Percentiles rank a stretch among this genome's conserved stretches.
Evolutionary conservation across 2,888 invertebrate genomes (phyloP).

Genomic region (Exephanes ischioxanthus): DNA sequence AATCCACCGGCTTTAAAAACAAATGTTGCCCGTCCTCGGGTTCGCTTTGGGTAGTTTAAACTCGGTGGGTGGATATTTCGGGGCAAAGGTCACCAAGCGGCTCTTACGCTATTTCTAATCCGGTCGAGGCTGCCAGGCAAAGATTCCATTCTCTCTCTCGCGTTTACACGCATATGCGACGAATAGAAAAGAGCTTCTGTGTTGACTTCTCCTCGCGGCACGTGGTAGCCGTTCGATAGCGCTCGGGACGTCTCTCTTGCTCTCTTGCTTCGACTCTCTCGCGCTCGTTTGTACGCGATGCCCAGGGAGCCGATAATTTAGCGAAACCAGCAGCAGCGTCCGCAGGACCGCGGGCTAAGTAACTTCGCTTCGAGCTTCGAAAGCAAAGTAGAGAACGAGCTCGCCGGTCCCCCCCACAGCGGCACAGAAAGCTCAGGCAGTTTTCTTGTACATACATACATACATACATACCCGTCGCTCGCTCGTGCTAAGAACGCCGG

Average conservation of each 20-base stretch:
- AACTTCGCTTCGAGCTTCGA: constrained; percentile 30
- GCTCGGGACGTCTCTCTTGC: constrained; percentile 29
- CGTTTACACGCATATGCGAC: constrained; percentile 19
- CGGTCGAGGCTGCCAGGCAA: constrained; percentile 25
- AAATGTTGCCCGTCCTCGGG: not conserved
- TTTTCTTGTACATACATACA: constrained; percentile 26
- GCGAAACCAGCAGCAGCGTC: constrained; percentile 55
- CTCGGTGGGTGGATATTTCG: constrained; percentile 32
- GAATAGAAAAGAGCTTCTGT: constrained; percentile 40
- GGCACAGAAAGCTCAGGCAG: constrained; percentile 17
- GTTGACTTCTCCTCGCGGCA: constrained; percentile 37
- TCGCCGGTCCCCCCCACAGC: not conserved
- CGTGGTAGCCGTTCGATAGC: constrained; percentile 55
- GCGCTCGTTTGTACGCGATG: constrained; percentile 3
- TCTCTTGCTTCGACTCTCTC: constrained; percentile 19
- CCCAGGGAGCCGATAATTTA: constrained; percentile 61
- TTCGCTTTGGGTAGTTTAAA: not conserved
- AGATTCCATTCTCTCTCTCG: constrained; percentile 25
- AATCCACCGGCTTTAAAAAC: not conserved
- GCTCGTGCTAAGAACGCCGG: constrained; percentile 68
- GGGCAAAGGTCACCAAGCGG: constrained; percentile 45
- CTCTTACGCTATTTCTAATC: constrained; percentile 49
- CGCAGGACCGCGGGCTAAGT: constrained; percentile 25
- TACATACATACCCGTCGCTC: not conserved
- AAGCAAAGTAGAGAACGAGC: not conserved